Base-by-base conservation (phyloP, 2,888 invertebrate genomes). In the Microctonus brassicae region DNA sequence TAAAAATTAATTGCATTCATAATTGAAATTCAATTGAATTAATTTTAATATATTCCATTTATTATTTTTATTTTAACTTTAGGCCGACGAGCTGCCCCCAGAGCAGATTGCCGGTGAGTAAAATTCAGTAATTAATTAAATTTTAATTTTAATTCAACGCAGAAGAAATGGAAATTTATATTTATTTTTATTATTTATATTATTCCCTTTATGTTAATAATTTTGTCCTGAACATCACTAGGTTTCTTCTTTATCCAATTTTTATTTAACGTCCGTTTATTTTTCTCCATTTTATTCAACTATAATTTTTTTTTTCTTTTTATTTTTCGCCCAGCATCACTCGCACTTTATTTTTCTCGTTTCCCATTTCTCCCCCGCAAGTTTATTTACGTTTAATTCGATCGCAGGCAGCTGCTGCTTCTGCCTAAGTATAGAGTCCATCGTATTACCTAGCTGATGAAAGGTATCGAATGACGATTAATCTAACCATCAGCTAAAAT, bases 31-130 rank as follows among this genome's bases (percentile, higher is more conserved):
- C 55, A 36, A 22, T 22, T 13, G 33, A 34, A 34, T 1, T 22
- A 17, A 26, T n/a, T 34, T 22, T 20, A 34, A 29, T 34, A 20
- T 22, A 53, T 52, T 52, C 42, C 0, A 42, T 24, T 22, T 39
- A n/a, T n/a, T 29, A 20, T 24, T 67, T 36, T 58, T 55, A 24
- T 24, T 17, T n/a, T 33, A 10, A 22, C 13, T 39, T 53, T 47
- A 95, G 95, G 94, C 93, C 85, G 94, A 96, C 89, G 96, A 96
- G 90, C 92, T 96, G 86, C 96, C 96, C 74, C 91, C 95, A 89
- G 96, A 96, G 91, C 96, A 96, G 90, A 93, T 95, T 84, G 94
- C 94, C 88, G 94, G 95, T 95, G 91, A 91, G 94, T 91, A 68
- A 69, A 62, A 24, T 47, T 52, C 17, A 60, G 53, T 17, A 36